Evolutionary conservation across 2,888 invertebrate genomes (phyloP).

Genomic region (Idaea straminata): DNA sequence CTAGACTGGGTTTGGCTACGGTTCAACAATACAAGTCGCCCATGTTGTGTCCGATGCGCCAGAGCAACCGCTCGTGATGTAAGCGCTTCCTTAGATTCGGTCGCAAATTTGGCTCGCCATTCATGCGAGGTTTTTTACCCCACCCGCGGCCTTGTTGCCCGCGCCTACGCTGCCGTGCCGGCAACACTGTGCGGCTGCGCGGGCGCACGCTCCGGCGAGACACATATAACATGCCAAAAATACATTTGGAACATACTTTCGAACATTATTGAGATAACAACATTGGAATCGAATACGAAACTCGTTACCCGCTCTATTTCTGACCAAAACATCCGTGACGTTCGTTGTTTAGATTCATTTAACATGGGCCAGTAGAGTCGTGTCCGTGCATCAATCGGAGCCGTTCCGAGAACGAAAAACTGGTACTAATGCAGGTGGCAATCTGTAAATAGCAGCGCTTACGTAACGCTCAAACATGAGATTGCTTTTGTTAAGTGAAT

Average conservation of each 20-base stretch:
- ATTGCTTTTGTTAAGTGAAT: conserved; percentile 31
- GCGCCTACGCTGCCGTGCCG: conserved; percentile 48
- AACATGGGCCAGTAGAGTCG: neutral
- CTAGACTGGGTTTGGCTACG: conserved; percentile 23
- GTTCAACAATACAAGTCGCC: conserved; percentile 29
- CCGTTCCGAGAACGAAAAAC: conserved; percentile 27
- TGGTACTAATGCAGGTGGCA: conserved; percentile 28
- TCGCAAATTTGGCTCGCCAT: conserved; percentile 63
- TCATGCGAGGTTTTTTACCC: conserved; percentile 68
- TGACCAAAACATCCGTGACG: neutral
- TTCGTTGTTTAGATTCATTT: neutral
- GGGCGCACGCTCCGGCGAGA: conserved; percentile 3
- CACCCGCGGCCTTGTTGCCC: conserved; percentile 65
- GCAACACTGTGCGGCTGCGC: neutral
- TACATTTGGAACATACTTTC: conserved; percentile 17
- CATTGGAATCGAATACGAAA: conserved; percentile 8
- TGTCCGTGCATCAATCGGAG: neutral
- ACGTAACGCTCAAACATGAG: conserved; percentile 34
- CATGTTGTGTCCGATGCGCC: conserved; percentile 40
- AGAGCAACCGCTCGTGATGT: conserved; percentile 51
- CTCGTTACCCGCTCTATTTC: neutral
- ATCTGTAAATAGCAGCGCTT: conserved; percentile 30
- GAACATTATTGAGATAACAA: conserved; percentile 1
- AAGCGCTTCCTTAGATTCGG: conserved; percentile 57
- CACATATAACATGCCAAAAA: conserved; percentile 11